Conservation (phyloP, 2,888 invertebrate species). For the Trileptium ribeirensis region DNA sequence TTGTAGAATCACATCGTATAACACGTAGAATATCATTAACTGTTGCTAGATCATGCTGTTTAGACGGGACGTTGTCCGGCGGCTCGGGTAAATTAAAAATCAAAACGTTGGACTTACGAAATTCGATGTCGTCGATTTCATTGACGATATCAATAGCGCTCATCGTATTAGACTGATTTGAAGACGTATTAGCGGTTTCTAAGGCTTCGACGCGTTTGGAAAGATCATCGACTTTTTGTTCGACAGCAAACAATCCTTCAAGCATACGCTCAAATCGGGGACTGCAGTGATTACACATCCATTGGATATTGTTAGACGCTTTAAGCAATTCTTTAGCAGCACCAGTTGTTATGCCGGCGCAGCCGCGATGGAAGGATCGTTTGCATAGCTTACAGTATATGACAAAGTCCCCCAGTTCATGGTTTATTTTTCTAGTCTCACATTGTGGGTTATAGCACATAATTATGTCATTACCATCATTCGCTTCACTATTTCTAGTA, state of each 20-base stretch:
- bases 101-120: too few relatives aligned
- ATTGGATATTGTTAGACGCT: neutral
- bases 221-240: neutral
- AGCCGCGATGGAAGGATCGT: neutral
- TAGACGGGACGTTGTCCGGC: too few relatives aligned
- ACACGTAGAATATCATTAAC: too few relatives aligned
- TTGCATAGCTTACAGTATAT: neutral
- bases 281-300: neutral
- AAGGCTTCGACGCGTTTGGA: neutral
- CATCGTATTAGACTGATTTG: too few relatives aligned
- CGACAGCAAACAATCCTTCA: neutral
- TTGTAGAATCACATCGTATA: too few relatives aligned
- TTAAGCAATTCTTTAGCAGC: neutral
- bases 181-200: too few relatives aligned
- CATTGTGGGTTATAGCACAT: neutral
- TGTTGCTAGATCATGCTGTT: too few relatives aligned
- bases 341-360: neutral
- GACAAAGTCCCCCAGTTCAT: neutral
- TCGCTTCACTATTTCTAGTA: too few relatives aligned
- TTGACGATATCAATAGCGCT: too few relatives aligned
- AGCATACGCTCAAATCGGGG: neutral
- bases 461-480: too few relatives aligned
- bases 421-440: neutral
- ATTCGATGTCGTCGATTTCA: too few relatives aligned
- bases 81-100: too few relatives aligned